These are phyloP conservation scores for Gallinago media DNA, from an alignment of 2,113 vertebrate species.

Conservation along the genomic window DNA sequence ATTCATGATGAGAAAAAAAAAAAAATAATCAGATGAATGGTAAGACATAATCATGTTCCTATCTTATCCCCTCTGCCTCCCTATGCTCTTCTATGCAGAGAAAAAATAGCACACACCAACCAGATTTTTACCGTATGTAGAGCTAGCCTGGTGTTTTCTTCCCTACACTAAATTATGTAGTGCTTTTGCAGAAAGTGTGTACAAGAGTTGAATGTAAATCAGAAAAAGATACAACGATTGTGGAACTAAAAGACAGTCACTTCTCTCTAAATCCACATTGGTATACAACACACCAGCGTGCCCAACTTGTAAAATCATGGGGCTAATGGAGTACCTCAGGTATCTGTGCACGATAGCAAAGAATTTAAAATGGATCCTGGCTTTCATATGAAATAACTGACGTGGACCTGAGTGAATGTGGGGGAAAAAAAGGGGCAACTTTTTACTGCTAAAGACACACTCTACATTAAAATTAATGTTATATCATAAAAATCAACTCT, in stretches of 20 bases:
- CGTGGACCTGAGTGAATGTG: neutral
- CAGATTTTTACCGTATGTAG: neutral
- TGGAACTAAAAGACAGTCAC: neutral
- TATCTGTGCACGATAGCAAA: neutral
- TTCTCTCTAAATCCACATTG: neutral
- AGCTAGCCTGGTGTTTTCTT: constrained; percentile 23
- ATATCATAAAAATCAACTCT: neutral
- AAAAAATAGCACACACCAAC: neutral
- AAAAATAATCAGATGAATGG: neutral
- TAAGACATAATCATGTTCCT: neutral
- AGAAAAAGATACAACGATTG: neutral
- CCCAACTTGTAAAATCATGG: neutral
- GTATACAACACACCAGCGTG: neutral
- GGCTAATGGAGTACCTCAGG: neutral
- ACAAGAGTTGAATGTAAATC: constrained; percentile 67
- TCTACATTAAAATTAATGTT: neutral
- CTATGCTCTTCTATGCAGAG: neutral
- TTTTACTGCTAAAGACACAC: neutral
- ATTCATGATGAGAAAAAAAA: neutral
- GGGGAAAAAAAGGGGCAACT: neutral
- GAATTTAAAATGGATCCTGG: neutral
- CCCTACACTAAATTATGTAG: constrained; percentile 67
- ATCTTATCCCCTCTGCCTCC: neutral
- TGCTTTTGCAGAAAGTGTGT: constrained; percentile 51
- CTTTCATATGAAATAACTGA: neutral